These are phyloP conservation scores for Diplodus puntazzo DNA, from an alignment of 2,797 vertebrate species.

Conservation along the genomic window DNA sequence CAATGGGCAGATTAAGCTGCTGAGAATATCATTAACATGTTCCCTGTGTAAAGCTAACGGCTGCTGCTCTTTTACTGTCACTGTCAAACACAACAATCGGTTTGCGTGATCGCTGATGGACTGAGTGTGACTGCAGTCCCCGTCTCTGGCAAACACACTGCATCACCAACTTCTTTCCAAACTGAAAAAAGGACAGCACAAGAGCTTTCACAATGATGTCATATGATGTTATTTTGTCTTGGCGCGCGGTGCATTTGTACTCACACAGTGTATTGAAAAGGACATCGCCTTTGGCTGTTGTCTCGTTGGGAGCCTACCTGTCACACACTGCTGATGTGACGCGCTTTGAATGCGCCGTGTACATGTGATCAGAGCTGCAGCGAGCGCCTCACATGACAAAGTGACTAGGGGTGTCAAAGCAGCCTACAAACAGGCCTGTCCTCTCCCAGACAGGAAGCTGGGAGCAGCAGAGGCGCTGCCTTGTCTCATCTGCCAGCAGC, in stretches of 20 bases:
- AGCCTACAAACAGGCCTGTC: slow-evolving; percentile 75
- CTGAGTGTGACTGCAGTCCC: slow-evolving; percentile 16
- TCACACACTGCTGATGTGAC: slow-evolving; percentile 74
- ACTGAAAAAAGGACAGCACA: slow-evolving; percentile 43
- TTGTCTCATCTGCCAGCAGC: slow-evolving; percentile 78
- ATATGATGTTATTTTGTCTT: slow-evolving; percentile 71
- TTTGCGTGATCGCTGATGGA: slow-evolving; percentile 33
- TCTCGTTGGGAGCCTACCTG: slow-evolving; percentile 79
- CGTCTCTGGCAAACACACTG: slow-evolving; percentile 3
- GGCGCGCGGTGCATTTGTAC: slow-evolving; percentile 42
- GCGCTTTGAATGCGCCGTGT: slow-evolving; percentile 74
- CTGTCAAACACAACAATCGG: slow-evolving; percentile 52
- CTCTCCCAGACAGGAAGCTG: slow-evolving; percentile 77
- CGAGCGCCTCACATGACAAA: slow-evolving; percentile 70
- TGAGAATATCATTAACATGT: slow-evolving; percentile 55
- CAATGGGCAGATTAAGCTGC: slow-evolving; percentile 71
- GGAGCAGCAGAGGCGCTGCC: slow-evolving; percentile 76
- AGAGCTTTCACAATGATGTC: slow-evolving; percentile 69
- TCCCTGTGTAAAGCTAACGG: slow-evolving; percentile 30
- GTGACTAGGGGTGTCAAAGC: slow-evolving; percentile 76
- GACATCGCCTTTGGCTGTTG: slow-evolving; percentile 79
- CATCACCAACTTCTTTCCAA: slow-evolving; percentile 35
- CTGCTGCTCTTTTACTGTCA: slow-evolving; percentile 36
- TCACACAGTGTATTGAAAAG: slow-evolving; percentile 65
- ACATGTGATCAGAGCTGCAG: slow-evolving; percentile 72